phyloP scores from a whole-genome alignment of 1,140 invertebrate species.

The Sipha flava region DNA sequence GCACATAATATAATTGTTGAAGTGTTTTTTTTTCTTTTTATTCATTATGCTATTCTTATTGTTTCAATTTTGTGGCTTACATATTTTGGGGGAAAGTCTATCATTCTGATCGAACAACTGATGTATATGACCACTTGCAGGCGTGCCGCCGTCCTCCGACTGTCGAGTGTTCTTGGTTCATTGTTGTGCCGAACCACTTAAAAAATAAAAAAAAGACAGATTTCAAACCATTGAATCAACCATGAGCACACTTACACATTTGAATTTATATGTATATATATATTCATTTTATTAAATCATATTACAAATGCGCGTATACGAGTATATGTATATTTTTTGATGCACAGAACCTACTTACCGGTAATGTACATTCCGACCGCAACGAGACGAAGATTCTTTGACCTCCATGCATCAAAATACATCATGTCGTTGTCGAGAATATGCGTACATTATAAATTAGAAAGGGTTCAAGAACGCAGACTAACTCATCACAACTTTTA shows the following conservation, averaged over 20 bases:
- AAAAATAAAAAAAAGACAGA: not conserved
- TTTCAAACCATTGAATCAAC: not conserved
- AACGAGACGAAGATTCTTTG: not conserved
- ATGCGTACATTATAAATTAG: not conserved
- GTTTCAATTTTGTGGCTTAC: not conserved
- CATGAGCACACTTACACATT: not conserved
- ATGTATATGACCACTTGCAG: not conserved
- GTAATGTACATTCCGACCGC: not conserved
- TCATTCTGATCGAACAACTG: not conserved
- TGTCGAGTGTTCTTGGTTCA: not conserved
- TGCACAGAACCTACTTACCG: not conserved
- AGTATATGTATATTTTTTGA: not conserved
- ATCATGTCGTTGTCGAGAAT: not conserved
- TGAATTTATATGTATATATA: no score
- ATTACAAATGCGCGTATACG: no score
- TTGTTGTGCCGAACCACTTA: not conserved
- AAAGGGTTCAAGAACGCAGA: not conserved
- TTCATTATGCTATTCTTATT: not conserved
- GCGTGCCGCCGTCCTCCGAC: not conserved
- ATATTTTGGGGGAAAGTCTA: conserved; percentile 18
- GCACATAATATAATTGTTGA: not conserved
- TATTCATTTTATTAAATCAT: no score
- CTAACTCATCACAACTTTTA: no score
- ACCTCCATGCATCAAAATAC: not conserved
- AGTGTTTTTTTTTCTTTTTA: not conserved